Percentiles rank a stretch among this genome's conserved stretches.
phyloP scores from a whole-genome alignment of 2,888 invertebrate species.

The Pterobdella sp. region DNA sequence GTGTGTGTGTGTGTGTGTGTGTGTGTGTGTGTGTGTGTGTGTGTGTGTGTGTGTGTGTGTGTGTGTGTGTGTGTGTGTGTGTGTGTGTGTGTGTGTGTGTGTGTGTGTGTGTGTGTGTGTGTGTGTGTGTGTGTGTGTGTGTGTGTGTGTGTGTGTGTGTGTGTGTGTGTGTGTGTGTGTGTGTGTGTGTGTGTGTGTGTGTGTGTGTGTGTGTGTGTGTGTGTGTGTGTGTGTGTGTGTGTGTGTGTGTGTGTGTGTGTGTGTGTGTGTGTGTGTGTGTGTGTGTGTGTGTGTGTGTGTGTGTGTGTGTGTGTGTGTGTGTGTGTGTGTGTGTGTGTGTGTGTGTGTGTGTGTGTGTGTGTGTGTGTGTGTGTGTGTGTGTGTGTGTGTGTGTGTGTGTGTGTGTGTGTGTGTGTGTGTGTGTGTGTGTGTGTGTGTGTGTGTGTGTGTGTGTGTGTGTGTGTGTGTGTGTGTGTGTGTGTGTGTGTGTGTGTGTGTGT shows the following conservation, averaged over 20 bases:
- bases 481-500: background rate
- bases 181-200: constrained; percentile 4
- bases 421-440: background rate
- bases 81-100: constrained; percentile 4
- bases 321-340: constrained; percentile 4
- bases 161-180: constrained; percentile 4
- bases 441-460: background rate
- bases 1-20: background rate
- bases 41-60: constrained; percentile 4
- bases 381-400: background rate
- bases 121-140: constrained; percentile 4
- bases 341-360: constrained; percentile 4
- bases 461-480: background rate
- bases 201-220: constrained; percentile 4
- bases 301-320: constrained; percentile 4
- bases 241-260: constrained; percentile 4
- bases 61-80: constrained; percentile 4
- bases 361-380: constrained; percentile 5
- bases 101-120: constrained; percentile 4
- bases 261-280: constrained; percentile 4
- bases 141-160: constrained; percentile 4
- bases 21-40: background rate
- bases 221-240: constrained; percentile 4
- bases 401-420: background rate
- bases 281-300: constrained; percentile 4